Conservation (phyloP, 2,797 vertebrate genomes). For the Rachycentron canadum region DNA sequence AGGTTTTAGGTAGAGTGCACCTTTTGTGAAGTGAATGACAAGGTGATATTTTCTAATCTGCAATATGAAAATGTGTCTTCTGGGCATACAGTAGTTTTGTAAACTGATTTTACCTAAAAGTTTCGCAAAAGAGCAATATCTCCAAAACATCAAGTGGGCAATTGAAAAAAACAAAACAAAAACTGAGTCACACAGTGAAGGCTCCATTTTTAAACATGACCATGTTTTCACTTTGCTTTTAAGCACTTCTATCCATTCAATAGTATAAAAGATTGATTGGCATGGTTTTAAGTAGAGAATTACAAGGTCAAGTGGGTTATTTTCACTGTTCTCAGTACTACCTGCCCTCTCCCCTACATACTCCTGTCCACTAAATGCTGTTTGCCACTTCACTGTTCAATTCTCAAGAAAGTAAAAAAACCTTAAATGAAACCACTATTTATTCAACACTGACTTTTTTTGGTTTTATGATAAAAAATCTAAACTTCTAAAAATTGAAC, state of each 20-base stretch:
- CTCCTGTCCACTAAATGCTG: conserved; percentile 13
- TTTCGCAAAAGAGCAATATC: not conserved
- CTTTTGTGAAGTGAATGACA: conserved; percentile 35
- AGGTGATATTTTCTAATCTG: conserved; percentile 3
- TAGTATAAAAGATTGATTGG: conserved; percentile 14
- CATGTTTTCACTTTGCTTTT: not conserved
- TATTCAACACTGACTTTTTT: conserved; percentile 2
- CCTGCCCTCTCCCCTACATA: not conserved
- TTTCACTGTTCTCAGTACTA: conserved; percentile 9
- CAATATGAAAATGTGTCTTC: not conserved
- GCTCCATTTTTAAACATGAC: conserved; percentile 1
- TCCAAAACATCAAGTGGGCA: not conserved
- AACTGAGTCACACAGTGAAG: not conserved
- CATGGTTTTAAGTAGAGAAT: conserved; percentile 26
- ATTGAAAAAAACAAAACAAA: not conserved
- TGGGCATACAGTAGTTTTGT: not conserved
- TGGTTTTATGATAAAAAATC: not conserved
- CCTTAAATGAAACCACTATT: conserved; percentile 17
- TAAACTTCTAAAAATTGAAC: no score
- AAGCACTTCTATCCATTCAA: not conserved
- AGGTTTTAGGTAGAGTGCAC: conserved; percentile 48
- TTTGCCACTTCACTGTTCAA: conserved; percentile 8
- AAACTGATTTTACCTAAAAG: conserved; percentile 5
- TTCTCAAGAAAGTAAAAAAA: conserved; percentile 4
- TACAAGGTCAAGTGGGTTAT: conserved; percentile 26